A percentile compares a stretch with the other conserved stretches of the same genome.
phyloP scores from a whole-genome alignment of 2,797 vertebrate species.

The Rhinoraja longicauda region DNA sequence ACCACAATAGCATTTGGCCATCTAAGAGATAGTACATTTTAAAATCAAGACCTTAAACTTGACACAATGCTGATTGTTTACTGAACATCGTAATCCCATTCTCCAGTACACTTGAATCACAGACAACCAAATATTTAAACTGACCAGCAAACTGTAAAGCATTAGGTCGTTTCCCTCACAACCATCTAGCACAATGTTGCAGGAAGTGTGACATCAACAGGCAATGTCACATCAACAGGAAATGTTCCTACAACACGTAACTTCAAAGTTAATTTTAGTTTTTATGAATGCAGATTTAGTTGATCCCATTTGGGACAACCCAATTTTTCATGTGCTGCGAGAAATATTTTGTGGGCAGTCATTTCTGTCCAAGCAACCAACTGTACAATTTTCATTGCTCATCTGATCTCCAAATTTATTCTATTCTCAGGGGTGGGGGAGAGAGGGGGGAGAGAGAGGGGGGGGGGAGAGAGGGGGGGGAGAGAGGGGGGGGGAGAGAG shows the following conservation, averaged over 20 bases:
- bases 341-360: background rate
- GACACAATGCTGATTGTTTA: too few species aligned
- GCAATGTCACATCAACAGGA: background rate
- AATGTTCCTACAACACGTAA: too few species aligned
- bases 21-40: too few species aligned
- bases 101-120: too few species aligned
- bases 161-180: background rate
- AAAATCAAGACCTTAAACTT: too few species aligned
- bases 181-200: background rate
- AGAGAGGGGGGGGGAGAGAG: too few species aligned
- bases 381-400: background rate
- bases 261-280: background rate
- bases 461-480: too few species aligned
- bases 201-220: background rate
- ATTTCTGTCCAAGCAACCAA: background rate
- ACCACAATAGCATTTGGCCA: too few species aligned
- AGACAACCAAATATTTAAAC: background rate
- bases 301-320: background rate
- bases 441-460: too few species aligned
- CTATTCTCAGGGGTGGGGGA: too few species aligned
- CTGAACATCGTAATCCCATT: too few species aligned
- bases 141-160: background rate
- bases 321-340: background rate
- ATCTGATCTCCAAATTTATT: too few species aligned
- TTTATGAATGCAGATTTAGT: background rate